A percentile compares a stretch with the other conserved stretches of the same genome.
These are phyloP conservation scores for Pangasius larnaudii DNA, from an alignment of 2,797 vertebrate genomes.

Conservation along the genomic window DNA sequence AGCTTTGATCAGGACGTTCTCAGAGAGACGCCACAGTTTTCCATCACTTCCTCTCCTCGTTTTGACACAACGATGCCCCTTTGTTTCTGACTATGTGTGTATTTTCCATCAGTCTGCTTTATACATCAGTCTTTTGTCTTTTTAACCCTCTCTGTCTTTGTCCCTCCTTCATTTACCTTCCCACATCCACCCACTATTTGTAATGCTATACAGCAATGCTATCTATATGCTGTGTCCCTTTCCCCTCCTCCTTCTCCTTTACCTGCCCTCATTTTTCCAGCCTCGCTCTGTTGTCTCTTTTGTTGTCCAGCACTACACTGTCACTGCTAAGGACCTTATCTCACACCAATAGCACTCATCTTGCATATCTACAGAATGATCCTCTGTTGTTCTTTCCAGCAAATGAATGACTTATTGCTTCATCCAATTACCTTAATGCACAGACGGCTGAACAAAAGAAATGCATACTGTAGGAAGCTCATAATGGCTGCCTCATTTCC, in stretches of 20 bases:
- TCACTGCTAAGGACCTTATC: slow-evolving; percentile 30
- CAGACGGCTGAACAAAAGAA: slow-evolving; percentile 52
- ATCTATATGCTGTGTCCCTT: slow-evolving; percentile 11
- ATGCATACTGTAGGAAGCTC: slow-evolving; percentile 43
- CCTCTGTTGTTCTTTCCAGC: slow-evolving; percentile 41
- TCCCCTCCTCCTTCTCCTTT: slow-evolving; percentile 6
- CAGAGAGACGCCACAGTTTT: slow-evolving; percentile 55
- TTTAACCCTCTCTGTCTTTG: slow-evolving; percentile 6
- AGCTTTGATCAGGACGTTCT: slow-evolving; percentile 66
- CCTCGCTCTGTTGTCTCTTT: slow-evolving; percentile 25
- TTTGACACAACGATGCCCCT: slow-evolving; percentile 32
- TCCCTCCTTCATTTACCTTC: slow-evolving; percentile 8
- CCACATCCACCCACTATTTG: background rate
- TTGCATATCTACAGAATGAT: slow-evolving; percentile 35
- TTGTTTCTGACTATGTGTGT: slow-evolving; percentile 3
- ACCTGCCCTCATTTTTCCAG: slow-evolving; percentile 35
- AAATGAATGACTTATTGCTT: slow-evolving; percentile 55
- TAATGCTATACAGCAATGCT: slow-evolving; percentile 5
- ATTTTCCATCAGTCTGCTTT: background rate
- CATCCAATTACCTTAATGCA: slow-evolving; percentile 54
- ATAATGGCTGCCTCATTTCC: slow-evolving; percentile 43
- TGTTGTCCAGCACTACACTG: slow-evolving; percentile 23
- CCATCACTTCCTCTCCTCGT: slow-evolving; percentile 26
- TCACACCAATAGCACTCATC: slow-evolving; percentile 35
- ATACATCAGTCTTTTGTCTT: slow-evolving; percentile 10